phyloP scores from a whole-genome alignment of 2,888 invertebrate species.

The Trissoscelio sp. region DNA sequence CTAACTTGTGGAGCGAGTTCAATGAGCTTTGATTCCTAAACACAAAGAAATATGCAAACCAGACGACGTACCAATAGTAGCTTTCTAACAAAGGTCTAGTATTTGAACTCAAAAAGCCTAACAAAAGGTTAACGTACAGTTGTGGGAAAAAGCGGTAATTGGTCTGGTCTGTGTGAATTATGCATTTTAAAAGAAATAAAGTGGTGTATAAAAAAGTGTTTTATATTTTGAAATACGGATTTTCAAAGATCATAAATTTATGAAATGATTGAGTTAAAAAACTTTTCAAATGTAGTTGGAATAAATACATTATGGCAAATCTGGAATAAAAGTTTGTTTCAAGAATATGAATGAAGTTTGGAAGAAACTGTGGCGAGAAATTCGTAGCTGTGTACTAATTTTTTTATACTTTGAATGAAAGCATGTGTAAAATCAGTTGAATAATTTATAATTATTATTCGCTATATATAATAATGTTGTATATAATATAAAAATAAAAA shows the following conservation, averaged over 20 bases:
- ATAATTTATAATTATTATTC: too few relatives aligned
- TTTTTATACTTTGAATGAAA: too few relatives aligned
- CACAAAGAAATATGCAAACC: conserved; percentile 48
- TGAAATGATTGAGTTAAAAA: background rate
- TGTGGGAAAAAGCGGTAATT: conserved; percentile 34
- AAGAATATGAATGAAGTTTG: background rate
- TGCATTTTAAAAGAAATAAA: too few relatives aligned
- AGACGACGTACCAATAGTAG: conserved; percentile 23
- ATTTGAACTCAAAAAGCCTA: conserved; percentile 9
- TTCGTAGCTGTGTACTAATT: background rate
- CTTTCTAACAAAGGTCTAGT: conserved; percentile 20
- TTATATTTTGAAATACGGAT: background rate
- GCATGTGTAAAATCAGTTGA: too few relatives aligned
- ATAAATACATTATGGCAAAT: background rate
- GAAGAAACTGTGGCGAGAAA: background rate
- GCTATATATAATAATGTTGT: too few relatives aligned
- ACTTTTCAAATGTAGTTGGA: background rate
- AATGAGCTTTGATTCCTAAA: conserved; percentile 35
- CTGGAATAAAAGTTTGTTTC: background rate
- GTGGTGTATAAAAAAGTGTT: too few relatives aligned
- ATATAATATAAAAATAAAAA: too few relatives aligned
- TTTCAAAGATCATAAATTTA: too few relatives aligned
- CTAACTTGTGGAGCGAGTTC: background rate
- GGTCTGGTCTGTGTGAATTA: background rate
- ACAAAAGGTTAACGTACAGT: conserved; percentile 27